Conservation (phyloP, 2,888 invertebrate species). For the Ceriagrion tenellum region DNA sequence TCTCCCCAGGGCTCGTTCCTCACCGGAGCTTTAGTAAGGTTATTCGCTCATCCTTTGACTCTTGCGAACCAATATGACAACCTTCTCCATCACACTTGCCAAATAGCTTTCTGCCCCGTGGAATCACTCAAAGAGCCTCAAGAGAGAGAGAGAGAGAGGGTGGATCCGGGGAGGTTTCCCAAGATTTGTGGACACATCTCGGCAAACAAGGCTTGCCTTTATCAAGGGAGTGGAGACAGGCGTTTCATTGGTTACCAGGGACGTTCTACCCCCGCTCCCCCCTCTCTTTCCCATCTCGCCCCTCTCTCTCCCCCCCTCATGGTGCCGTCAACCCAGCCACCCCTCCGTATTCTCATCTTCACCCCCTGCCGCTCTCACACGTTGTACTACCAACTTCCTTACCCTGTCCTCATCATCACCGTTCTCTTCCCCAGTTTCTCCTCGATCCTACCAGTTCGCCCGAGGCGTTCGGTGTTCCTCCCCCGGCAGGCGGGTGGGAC, state of each 20-base stretch:
- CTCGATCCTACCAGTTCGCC: not conserved
- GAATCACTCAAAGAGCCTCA: slow-evolving; percentile 48
- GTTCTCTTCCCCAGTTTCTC: not conserved
- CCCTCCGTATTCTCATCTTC: not conserved
- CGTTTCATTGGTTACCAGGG: slow-evolving; percentile 40
- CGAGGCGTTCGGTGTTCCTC: not conserved
- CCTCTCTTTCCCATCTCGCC: not conserved
- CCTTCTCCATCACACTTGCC: slow-evolving; percentile 52
- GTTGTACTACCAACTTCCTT: not conserved
- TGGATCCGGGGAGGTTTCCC: slow-evolving; percentile 39
- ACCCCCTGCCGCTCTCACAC: not conserved
- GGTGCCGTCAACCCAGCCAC: too few species aligned
- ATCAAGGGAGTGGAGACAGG: slow-evolving; percentile 45
- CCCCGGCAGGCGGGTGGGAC: too few species aligned
- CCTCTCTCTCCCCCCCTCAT: not conserved
- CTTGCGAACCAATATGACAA: slow-evolving; percentile 47
- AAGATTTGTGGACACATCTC: slow-evolving; percentile 50
- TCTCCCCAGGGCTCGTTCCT: slow-evolving; percentile 6
- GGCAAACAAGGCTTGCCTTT: slow-evolving; percentile 49
- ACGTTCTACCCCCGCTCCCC: not conserved
- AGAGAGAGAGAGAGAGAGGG: not conserved
- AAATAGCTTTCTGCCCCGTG: slow-evolving; percentile 40
- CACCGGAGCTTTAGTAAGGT: not conserved
- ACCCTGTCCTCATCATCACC: not conserved
- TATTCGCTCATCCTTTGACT: slow-evolving; percentile 44